These are phyloP conservation scores for Macquaria ambigua DNA, from an alignment of 2,113 vertebrate species.

Conservation along the genomic window DNA sequence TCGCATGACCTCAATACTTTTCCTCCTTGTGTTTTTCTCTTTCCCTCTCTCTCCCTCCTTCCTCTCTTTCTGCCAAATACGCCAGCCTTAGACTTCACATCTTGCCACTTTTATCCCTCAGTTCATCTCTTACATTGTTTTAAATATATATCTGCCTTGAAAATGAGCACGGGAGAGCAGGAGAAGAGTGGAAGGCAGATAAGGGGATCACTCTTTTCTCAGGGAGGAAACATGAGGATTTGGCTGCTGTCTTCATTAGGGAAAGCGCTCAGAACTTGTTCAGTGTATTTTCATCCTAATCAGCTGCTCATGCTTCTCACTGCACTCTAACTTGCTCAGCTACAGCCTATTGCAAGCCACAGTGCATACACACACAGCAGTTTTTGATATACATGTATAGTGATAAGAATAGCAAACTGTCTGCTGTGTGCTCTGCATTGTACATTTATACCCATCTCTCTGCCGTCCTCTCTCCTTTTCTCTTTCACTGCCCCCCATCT, in stretches of 20 bases:
- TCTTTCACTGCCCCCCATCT: neutral
- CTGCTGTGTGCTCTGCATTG: neutral
- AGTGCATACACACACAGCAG: neutral
- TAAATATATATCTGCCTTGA: conserved; percentile 36
- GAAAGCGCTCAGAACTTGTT: conserved; percentile 28
- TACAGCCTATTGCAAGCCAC: neutral
- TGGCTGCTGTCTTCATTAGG: conserved; percentile 48
- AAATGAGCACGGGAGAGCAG: conserved; percentile 29
- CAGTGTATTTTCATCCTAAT: conserved; percentile 33
- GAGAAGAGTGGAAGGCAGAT: conserved; percentile 13
- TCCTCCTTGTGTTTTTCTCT: neutral
- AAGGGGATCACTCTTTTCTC: conserved; percentile 10
- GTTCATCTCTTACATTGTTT: conserved; percentile 38
- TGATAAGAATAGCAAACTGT: neutral
- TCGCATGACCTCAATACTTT: conserved; percentile 16
- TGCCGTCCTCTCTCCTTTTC: neutral
- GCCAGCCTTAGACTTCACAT: conserved; percentile 21
- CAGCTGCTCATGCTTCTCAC: neutral
- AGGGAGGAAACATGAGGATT: conserved; percentile 46
- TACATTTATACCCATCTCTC: neutral
- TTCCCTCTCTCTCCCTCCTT: neutral
- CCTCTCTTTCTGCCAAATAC: conserved; percentile 12
- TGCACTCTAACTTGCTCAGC: neutral
- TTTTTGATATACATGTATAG: neutral
- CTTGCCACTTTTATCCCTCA: conserved; percentile 14